A percentile compares a stretch with the other conserved stretches of the same genome.
phyloP scores from a whole-genome alignment of 35 echinoderm and acorn worm genomes.

The Apostichopus californicus region DNA sequence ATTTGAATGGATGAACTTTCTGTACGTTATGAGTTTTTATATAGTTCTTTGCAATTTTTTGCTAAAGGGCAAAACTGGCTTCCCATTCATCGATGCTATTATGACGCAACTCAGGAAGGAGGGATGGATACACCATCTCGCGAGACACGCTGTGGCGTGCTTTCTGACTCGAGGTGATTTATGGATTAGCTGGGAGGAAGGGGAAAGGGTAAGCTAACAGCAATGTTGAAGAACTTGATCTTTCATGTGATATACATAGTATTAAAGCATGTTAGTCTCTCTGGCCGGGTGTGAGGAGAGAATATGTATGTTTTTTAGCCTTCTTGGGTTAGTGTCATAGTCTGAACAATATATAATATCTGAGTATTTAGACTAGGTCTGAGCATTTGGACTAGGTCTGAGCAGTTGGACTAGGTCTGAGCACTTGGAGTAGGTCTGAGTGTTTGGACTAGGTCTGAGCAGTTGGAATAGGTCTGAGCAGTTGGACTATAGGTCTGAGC shows the following conservation, averaged over 20 bases:
- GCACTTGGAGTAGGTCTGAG: too few species aligned
- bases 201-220: slow-evolving; percentile 61
- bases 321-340: too few species aligned
- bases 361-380: too few species aligned
- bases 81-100: slow-evolving; percentile 89
- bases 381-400: too few species aligned
- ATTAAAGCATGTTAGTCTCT: too few species aligned
- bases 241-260: background rate
- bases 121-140: slow-evolving; percentile 90
- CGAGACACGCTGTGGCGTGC: slow-evolving; percentile 78
- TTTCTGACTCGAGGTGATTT: slow-evolving; percentile 86
- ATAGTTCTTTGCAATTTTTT: background rate
- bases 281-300: too few species aligned
- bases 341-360: too few species aligned
- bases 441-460: too few species aligned
- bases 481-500: too few species aligned
- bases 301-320: too few species aligned
- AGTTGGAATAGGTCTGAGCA: too few species aligned
- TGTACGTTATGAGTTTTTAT: background rate
- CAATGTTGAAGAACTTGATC: background rate
- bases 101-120: slow-evolving; percentile 80
- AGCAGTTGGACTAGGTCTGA: too few species aligned
- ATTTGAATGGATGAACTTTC: background rate
- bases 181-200: slow-evolving; percentile 90
- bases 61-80: slow-evolving; percentile 69